Percentiles rank a stretch among this genome's conserved stretches.
Conservation (phyloP, 2,797 vertebrate species). For the Eulemur coronatus region DNA sequence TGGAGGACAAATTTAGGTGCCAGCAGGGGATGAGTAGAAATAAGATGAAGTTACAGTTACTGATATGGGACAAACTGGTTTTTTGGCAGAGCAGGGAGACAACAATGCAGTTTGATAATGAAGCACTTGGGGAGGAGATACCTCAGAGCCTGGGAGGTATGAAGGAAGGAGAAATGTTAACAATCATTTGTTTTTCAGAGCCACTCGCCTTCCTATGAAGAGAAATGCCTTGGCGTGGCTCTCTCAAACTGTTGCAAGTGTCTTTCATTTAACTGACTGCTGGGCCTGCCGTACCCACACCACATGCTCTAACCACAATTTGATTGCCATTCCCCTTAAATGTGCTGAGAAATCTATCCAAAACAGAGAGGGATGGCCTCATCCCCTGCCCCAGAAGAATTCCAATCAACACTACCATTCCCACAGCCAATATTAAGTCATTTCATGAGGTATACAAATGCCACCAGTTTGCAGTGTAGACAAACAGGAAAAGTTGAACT, state of each 20-base stretch:
- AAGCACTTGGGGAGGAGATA: not conserved
- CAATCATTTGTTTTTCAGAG: not conserved
- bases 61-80: not conserved
- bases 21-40: not conserved
- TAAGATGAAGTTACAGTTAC: not conserved
- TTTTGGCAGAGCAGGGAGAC: not conserved
- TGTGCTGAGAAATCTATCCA: not conserved
- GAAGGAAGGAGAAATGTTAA: not conserved
- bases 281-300: not conserved
- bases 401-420: not conserved
- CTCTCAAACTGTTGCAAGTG: not conserved
- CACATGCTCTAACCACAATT: not conserved
- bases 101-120: not conserved
- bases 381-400: not conserved
- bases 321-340: not conserved
- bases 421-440: not conserved
- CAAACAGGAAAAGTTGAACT: not conserved
- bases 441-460: not conserved
- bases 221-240: not conserved
- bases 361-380: not conserved
- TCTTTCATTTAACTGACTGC: not conserved
- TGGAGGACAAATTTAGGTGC: not conserved
- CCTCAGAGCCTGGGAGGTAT: not conserved
- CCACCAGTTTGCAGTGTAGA: not conserved
- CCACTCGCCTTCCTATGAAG: not conserved